phyloP scores from a whole-genome alignment of 2,113 vertebrate genomes.

The Notiomystis cincta region DNA sequence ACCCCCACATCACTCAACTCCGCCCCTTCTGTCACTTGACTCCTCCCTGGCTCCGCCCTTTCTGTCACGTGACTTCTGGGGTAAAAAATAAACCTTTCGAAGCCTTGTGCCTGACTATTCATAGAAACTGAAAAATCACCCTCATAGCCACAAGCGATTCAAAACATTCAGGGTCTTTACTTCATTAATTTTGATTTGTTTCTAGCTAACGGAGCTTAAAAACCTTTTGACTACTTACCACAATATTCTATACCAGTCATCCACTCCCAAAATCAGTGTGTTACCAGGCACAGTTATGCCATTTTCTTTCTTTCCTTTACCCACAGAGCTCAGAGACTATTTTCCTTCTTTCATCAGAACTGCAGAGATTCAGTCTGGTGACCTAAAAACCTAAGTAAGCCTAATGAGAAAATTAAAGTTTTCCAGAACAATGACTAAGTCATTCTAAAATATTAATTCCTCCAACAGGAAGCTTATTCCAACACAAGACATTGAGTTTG shows the following conservation, averaged over 20 bases:
- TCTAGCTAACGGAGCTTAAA: not conserved
- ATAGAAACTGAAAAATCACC: not conserved
- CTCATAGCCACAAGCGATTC: not conserved
- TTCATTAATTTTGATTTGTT: not conserved
- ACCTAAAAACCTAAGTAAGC: not conserved
- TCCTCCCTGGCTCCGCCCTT: no score
- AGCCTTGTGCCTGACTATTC: not conserved
- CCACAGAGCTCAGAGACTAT: not conserved
- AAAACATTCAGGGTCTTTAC: not conserved
- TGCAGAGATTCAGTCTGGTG: not conserved
- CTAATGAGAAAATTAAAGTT: not conserved
- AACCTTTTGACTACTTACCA: not conserved
- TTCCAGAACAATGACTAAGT: not conserved
- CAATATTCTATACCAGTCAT: not conserved
- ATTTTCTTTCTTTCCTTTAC: not conserved
- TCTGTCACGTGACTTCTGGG: no score
- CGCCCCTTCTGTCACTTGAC: no score
- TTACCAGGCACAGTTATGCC: not conserved
- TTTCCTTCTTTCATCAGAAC: not conserved
- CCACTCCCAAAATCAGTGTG: not conserved
- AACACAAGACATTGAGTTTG: not conserved
- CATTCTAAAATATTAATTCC: not conserved
- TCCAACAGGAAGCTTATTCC: not conserved
- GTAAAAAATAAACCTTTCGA: not conserved
- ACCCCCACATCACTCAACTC: no score